These are phyloP conservation scores for Zoanthus solanderi DNA, from an alignment of 92 coral and sea anemone genomes.

Conservation along the genomic window DNA sequence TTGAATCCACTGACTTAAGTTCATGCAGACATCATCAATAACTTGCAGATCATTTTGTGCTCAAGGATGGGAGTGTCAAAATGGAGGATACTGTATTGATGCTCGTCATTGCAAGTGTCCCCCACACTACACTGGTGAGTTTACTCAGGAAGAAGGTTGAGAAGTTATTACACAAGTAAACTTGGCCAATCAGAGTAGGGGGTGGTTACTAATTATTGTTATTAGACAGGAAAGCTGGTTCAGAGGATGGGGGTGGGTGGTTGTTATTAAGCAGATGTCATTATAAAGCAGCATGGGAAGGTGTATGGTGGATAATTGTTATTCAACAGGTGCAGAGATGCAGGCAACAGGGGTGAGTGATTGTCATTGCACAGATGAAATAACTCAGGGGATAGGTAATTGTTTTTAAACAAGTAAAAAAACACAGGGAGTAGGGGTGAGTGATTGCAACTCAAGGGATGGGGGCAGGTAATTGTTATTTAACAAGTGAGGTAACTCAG, in stretches of 20 bases:
- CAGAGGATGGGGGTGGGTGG: neutral
- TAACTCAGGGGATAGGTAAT: no score
- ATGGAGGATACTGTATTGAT: slow-evolving; percentile 83
- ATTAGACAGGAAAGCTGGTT: neutral
- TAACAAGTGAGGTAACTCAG: neutral
- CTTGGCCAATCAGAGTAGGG: neutral
- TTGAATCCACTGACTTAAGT: neutral
- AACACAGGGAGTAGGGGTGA: neutral
- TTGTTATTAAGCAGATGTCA: neutral
- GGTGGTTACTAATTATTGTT: neutral
- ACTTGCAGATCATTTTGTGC: slow-evolving; percentile 71
- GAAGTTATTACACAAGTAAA: neutral
- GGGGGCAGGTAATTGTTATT: neutral
- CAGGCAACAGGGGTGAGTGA: neutral
- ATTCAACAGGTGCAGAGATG: neutral
- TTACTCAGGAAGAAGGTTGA: neutral
- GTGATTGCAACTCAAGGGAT: neutral
- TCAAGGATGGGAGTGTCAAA: slow-evolving; percentile 70
- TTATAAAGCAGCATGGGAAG: neutral
- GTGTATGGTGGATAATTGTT: neutral
- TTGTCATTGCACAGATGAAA: neutral
- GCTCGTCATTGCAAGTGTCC: slow-evolving; percentile 83
- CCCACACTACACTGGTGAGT: slow-evolving; percentile 72
- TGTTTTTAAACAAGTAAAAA: neutral
- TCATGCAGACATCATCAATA: neutral